phyloP scores from a whole-genome alignment of 2,113 vertebrate genomes.

The Nerophis lumbriciformis region DNA sequence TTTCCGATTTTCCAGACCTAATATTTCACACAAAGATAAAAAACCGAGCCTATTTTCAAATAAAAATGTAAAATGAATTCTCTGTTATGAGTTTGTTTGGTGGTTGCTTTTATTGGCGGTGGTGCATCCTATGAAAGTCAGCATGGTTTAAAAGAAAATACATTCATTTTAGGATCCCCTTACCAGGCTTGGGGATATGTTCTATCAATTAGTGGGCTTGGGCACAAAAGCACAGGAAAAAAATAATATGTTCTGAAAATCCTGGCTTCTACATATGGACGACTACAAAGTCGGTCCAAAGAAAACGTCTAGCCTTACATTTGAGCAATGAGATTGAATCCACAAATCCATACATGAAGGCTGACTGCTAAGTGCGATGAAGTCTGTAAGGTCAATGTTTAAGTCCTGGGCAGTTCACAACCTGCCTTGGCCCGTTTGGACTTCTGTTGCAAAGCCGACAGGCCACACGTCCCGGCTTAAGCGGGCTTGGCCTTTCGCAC shows the following conservation, averaged over 20 bases:
- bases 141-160: constrained; percentile 27
- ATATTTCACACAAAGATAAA: not conserved
- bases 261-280: constrained; percentile 60
- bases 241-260: constrained; percentile 60
- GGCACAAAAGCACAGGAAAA: constrained; percentile 58
- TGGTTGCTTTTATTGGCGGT: constrained; percentile 30
- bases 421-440: constrained; percentile 43
- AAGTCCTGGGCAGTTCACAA: constrained; percentile 48
- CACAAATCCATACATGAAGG: constrained; percentile 70
- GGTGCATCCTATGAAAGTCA: constrained; percentile 14
- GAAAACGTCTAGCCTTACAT: constrained; percentile 67
- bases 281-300: constrained; percentile 60
- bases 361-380: constrained; percentile 64
- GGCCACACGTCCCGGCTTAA: constrained; percentile 27
- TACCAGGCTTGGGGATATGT: constrained; percentile 61
- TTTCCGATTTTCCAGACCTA: too few relatives aligned
- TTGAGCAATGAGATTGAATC: constrained; percentile 68
- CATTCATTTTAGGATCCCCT: constrained; percentile 53
- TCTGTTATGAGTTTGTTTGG: constrained; percentile 16
- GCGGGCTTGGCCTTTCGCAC: constrained; percentile 41
- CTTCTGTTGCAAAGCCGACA: constrained; percentile 28
- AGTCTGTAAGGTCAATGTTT: constrained; percentile 67
- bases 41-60: not conserved
- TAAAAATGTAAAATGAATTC: constrained; percentile 6
- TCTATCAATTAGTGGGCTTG: constrained; percentile 64